Evolutionary conservation across 2,797 vertebrate species (phyloP), one percentile per base, ranked within the genome.

Genomic region (Acestrorhynchus altus): DNA sequence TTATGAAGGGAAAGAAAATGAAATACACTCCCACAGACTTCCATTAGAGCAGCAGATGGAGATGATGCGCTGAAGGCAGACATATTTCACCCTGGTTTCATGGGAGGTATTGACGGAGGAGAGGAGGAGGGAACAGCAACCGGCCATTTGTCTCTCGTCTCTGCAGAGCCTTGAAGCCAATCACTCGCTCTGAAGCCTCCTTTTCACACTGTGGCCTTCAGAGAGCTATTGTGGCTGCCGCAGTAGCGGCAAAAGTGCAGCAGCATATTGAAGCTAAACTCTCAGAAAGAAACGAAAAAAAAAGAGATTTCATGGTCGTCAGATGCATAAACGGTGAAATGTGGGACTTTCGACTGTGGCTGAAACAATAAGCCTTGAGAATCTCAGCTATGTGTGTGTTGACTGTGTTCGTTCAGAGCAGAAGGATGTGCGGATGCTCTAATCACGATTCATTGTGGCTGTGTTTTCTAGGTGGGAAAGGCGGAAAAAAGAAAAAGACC

Each of bases 401-500:
- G 16, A 18, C 15, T 18, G 15, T 35, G 28, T 35, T 49, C 8
- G 35, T 35, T 68, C 31, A 8, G 28, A 12, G 15, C 8, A 18
- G 8, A 28, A 1, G 20, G 0, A 20, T 26, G 13, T 49, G 26
- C 8, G 6, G 18, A 6, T 26, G 11, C 52, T 64, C 9, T 49
- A 13, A 73, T 59, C n/a, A 13, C 7, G 1, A n/a, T 70, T 74
- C n/a, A 15, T 70, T 71, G 16, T 52, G 52, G 22, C 70, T 84
- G 39, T 65, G 61, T 74, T 70, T 64, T 61, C n/a, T 46, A 99
- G 98, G 97, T 93, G 97, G 97, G 12, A 99, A 99, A 92, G 96
- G 96, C 88, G 97, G 97, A n/a, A 99, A 99, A 91, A 99, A 98
- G 94, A 99, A 99, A 94, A 99, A 99, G 93, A 95, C 85, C 76